Base-by-base conservation (phyloP, 2,888 invertebrate species). In the Ophion obscuratus region DNA sequence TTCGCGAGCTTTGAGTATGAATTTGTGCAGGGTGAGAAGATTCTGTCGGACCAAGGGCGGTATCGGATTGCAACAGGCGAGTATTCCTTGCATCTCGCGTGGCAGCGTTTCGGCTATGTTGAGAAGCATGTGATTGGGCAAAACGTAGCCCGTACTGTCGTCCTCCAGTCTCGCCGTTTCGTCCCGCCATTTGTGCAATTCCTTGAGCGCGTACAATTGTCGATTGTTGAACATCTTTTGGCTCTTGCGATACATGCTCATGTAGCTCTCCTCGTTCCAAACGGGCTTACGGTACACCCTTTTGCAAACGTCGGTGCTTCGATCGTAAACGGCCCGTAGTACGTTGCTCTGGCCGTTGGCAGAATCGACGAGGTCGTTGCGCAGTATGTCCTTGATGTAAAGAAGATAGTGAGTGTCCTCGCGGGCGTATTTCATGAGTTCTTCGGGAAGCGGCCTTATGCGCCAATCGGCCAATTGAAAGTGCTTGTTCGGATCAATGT, bases 51-150 rank as follows among this genome's bases (percentile, higher is more conserved):
- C 96, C 44, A 96, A 93, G 0, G 98, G 97, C 10, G 99, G 99
- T 90, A 98, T 97, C 0, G 99, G 99, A 93, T 97, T 97, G 93
- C 99, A 99, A 91, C 98, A 98, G 0, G 99, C 98, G 84, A 98
- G 94, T 84, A 99, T 97, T 1, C 99, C 99, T 92, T 98, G 98
- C 95, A 98, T 96, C 95, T 99, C 99, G 78, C 98, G 96, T 0
- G 99, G 99, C 84, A 99, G 93, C 27, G 96, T 95, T 94, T 99
- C 98, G 0, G 98, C 96, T 84, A 99, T 97, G 92, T 98, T 96
- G 78, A 99, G 92, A 94, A 99, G 93, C 99, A 99, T 99, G 94
- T 99, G 99, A 94, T 99, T 99, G 0, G 99, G 99, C 83, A 99
- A 95, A 70, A 99, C 97, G 94, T 98, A 99, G 95, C 96, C 97